phyloP scores from a whole-genome alignment of 2,888 invertebrate species.

The Orthonychiurus folsomi region DNA sequence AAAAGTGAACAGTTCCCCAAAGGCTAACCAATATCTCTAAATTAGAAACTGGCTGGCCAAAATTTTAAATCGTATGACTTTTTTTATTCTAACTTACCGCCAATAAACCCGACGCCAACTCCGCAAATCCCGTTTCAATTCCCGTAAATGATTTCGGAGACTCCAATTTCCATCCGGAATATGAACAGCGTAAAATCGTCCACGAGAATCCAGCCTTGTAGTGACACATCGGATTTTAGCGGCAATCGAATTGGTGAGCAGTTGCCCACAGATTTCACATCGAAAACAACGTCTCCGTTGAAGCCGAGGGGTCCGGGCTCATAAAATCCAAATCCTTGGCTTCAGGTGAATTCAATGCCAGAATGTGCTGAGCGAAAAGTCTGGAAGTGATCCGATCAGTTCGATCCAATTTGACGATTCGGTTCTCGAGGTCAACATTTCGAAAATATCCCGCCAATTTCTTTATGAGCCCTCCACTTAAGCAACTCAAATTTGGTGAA shows the following conservation, averaged over 20 bases:
- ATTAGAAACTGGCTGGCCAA: no score
- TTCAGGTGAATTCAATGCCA: constrained; percentile 63
- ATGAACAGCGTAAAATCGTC: constrained; percentile 33
- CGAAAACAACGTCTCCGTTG: constrained; percentile 67
- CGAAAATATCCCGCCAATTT: constrained; percentile 80
- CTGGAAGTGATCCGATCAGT: constrained; percentile 81
- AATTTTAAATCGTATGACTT: no score
- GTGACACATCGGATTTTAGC: constrained; percentile 34
- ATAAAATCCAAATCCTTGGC: constrained; percentile 54
- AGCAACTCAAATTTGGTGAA: constrained; percentile 75
- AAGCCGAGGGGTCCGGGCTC: constrained; percentile 65
- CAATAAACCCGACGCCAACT: constrained; percentile 89
- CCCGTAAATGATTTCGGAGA: constrained; percentile 64
- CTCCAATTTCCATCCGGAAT: constrained; percentile 67
- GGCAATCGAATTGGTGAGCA: constrained; percentile 32
- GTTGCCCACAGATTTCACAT: constrained; percentile 46
- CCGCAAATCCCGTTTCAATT: constrained; percentile 66
- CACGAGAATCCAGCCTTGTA: constrained; percentile 32
- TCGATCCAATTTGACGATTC: constrained; percentile 60
- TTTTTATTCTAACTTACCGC: no score
- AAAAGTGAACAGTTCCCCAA: constrained; percentile 84
- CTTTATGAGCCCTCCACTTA: constrained; percentile 57
- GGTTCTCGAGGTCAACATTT: constrained; percentile 68
- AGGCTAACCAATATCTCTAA: no score
- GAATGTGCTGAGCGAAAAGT: constrained; percentile 71